These are phyloP conservation scores for Lordiphosa mommai DNA, from an alignment of 1,140 invertebrate genomes.

Conservation along the genomic window DNA sequence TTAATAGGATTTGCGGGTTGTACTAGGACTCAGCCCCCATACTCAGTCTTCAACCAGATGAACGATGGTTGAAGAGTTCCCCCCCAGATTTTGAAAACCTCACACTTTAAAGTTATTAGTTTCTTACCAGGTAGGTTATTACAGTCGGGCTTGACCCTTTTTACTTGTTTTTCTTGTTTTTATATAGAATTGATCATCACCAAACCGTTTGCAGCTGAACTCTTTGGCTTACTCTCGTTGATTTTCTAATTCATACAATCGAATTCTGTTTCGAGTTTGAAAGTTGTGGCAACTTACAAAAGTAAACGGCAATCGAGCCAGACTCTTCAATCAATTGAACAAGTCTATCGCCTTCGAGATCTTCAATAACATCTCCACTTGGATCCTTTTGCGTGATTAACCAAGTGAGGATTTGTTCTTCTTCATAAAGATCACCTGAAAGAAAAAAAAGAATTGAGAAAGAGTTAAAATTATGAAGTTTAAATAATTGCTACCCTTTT, in stretches of 20 bases:
- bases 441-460: background rate
- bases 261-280: background rate
- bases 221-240: background rate
- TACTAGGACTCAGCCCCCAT: no score
- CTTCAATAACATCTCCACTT: constrained; percentile 93
- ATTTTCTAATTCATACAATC: no score
- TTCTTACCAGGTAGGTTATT: no score
- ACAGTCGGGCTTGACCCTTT: no score
- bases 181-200: constrained; percentile 44
- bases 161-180: constrained; percentile 17
- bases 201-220: constrained; percentile 70
- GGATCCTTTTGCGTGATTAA: constrained; percentile 94
- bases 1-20: no score
- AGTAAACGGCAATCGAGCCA: constrained; percentile 93
- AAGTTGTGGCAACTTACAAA: constrained; percentile 87
- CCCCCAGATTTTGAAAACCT: no score
- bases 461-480: background rate
- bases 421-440: constrained; percentile 92
- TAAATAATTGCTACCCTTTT: no score
- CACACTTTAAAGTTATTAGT: no score
- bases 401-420: constrained; percentile 94
- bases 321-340: constrained; percentile 89
- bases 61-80: no score
- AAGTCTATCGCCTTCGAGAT: constrained; percentile 91
- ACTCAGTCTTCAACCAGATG: no score